These are phyloP conservation scores for Hydrolagus colliei DNA, from an alignment of 2,797 vertebrate species.

Conservation along the genomic window DNA sequence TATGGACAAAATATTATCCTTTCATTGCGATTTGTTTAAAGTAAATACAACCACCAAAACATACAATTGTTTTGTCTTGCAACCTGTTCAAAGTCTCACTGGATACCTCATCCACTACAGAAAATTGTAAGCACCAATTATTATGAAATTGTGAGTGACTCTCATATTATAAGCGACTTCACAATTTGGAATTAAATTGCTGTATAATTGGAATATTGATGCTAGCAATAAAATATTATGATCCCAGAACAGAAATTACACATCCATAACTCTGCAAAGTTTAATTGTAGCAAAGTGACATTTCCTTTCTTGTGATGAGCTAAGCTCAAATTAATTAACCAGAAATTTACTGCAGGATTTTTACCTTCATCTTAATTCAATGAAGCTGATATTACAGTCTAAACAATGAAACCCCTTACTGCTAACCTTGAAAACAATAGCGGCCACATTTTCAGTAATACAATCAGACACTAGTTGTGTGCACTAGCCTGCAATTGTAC, in stretches of 20 bases:
- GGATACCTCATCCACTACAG: neutral
- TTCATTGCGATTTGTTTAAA: neutral
- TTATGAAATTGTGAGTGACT: neutral
- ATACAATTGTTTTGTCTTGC: neutral
- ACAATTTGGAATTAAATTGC: neutral
- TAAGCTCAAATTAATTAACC: no score
- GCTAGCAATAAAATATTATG: neutral
- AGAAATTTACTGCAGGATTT: no score
- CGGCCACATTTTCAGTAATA: neutral
- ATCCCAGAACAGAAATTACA: neutral
- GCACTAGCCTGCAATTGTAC: neutral
- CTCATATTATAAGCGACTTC: neutral
- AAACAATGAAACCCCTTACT: slow-evolving; percentile 17
- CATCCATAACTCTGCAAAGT: neutral
- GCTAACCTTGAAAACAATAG: neutral
- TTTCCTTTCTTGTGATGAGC: no score
- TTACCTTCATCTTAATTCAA: neutral
- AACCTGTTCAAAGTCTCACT: neutral
- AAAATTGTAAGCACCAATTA: no score
- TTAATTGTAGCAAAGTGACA: neutral
- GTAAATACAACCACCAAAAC: neutral
- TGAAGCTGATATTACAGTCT: neutral
- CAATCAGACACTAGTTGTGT: neutral
- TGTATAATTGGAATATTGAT: neutral
- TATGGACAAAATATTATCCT: neutral